phyloP scores from a whole-genome alignment of 2,113 vertebrate species.

The Phylloscopus trochiloides region DNA sequence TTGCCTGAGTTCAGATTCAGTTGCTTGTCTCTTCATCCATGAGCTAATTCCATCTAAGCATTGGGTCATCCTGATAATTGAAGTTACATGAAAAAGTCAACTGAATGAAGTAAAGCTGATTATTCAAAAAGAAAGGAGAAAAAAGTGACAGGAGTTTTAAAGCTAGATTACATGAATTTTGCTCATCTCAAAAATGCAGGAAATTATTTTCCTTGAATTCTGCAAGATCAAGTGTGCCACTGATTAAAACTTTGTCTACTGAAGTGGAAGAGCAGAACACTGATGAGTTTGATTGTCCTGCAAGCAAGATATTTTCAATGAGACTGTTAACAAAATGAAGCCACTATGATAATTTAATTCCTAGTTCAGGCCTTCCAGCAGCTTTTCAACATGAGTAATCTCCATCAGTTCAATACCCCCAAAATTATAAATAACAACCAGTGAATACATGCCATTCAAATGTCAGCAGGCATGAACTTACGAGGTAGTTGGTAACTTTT shows the following conservation, averaged over 20 bases:
- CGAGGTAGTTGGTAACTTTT: background rate
- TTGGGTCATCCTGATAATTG: slow-evolving; percentile 19
- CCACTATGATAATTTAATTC: slow-evolving; percentile 63
- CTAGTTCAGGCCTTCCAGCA: slow-evolving; percentile 60
- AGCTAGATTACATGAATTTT: slow-evolving; percentile 50
- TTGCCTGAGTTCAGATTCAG: background rate
- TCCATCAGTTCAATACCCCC: slow-evolving; percentile 42
- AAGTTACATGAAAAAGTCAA: slow-evolving; percentile 27
- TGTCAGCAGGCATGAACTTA: slow-evolving; percentile 17
- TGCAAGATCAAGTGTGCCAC: slow-evolving; percentile 49
- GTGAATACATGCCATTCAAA: slow-evolving; percentile 21
- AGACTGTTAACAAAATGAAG: slow-evolving; percentile 62
- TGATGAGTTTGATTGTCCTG: slow-evolving; percentile 68
- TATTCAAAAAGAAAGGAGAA: background rate
- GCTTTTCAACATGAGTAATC: slow-evolving; percentile 56
- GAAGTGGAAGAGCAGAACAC: slow-evolving; percentile 61
- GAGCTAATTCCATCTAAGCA: background rate
- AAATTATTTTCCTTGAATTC: slow-evolving; percentile 67
- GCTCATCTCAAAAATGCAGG: slow-evolving; percentile 47
- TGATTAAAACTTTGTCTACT: slow-evolving; percentile 66
- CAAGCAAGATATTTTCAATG: slow-evolving; percentile 61
- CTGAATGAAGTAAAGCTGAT: slow-evolving; percentile 31
- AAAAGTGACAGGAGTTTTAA: slow-evolving; percentile 1
- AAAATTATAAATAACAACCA: slow-evolving; percentile 45
- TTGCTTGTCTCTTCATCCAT: background rate